These are phyloP conservation scores for Eugnorisma glareosa DNA, from an alignment of 2,888 invertebrate genomes.

Conservation along the genomic window DNA sequence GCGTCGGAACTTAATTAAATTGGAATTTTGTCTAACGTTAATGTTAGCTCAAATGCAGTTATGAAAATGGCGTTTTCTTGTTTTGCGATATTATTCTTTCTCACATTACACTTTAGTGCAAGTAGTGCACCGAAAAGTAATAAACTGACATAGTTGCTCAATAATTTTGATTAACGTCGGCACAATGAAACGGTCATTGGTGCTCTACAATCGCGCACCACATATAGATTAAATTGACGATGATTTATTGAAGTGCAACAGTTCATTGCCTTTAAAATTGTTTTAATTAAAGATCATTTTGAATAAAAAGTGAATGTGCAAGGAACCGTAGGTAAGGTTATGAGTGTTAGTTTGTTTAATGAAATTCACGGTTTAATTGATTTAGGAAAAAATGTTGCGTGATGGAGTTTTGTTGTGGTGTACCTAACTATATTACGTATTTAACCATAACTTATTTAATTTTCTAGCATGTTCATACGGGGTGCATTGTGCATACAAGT, in stretches of 20 bases:
- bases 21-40: conserved; percentile 24
- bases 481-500: conserved; percentile 72
- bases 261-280: conserved; percentile 34
- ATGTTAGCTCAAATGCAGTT: conserved; percentile 27
- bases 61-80: conserved; percentile 11
- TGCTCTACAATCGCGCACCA: conserved; percentile 39
- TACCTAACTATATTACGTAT: conserved; percentile 21
- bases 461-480: conserved; percentile 75
- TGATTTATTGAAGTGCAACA: conserved; percentile 24
- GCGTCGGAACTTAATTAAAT: conserved; percentile 31
- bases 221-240: conserved; percentile 46
- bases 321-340: background rate
- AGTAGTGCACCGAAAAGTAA: background rate
- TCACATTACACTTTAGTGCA: conserved; percentile 15
- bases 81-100: conserved; percentile 23
- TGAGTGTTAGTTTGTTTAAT: conserved; percentile 27
- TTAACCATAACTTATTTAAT: conserved; percentile 57
- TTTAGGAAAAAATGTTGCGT: conserved; percentile 45
- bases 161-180: conserved; percentile 31
- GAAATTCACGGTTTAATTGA: conserved; percentile 57
- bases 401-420: conserved; percentile 23
- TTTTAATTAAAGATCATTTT: conserved; percentile 1
- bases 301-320: conserved; percentile 17
- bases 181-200: conserved; percentile 20
- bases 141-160: conserved; percentile 9